phyloP scores from a whole-genome alignment of 2,888 invertebrate genomes.

The Aphrophora alni region DNA sequence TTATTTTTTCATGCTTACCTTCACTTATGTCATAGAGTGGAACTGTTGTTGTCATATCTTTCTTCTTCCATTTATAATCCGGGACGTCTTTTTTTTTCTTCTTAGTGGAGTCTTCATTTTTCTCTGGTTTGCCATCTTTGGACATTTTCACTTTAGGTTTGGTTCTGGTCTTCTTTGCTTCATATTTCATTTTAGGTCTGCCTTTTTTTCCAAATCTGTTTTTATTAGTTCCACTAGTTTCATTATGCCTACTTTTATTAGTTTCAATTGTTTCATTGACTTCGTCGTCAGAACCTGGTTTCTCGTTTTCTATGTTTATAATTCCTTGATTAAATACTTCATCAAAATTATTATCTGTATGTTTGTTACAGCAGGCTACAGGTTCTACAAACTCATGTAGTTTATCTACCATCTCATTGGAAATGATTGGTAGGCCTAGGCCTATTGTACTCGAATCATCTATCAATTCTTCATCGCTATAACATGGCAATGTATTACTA shows the following conservation, averaged over 20 bases:
- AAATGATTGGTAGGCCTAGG: not conserved
- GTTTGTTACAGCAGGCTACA: no score
- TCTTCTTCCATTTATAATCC: not conserved
- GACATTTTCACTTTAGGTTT: not conserved
- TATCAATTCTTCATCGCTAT: not conserved
- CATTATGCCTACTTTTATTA: no score
- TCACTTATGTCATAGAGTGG: no score
- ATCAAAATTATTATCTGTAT: not conserved
- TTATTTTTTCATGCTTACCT: not conserved
- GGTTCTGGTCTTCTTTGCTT: no score
- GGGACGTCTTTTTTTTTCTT: not conserved
- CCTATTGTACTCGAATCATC: conserved; percentile 1
- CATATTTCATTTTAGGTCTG: no score
- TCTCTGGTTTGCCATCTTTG: not conserved
- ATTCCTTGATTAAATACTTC: not conserved
- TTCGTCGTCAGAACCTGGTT: no score
- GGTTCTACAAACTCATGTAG: no score
- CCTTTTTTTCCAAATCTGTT: no score
- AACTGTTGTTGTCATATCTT: no score
- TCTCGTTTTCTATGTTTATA: not conserved
- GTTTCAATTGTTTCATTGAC: no score
- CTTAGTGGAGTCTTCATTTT: not conserved
- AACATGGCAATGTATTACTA: conserved; percentile 9
- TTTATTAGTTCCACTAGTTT: no score
- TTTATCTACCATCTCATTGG: no score